phyloP scores from a whole-genome alignment of 2,888 invertebrate genomes.

The Ophion ellenae region DNA sequence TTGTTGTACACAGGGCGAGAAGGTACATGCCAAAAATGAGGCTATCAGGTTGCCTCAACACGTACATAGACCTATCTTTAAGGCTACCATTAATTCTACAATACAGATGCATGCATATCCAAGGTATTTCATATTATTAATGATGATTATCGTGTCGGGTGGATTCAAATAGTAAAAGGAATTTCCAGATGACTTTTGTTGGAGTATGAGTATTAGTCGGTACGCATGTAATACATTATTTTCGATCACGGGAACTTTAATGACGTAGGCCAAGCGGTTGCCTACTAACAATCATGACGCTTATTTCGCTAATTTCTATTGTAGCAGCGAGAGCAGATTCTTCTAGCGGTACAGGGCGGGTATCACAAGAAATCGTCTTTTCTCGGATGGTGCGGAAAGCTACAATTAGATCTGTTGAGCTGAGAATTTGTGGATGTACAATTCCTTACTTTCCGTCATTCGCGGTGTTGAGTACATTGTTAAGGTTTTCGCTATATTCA shows the following conservation, averaged over 20 bases:
- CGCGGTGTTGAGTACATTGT: not conserved
- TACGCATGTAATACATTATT: conserved; percentile 10
- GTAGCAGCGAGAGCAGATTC: conserved; percentile 10
- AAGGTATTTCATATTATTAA: conserved; percentile 6
- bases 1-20: conserved; percentile 14
- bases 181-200: not conserved
- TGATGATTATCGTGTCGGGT: not conserved
- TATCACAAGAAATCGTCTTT: too few species aligned
- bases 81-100: not conserved
- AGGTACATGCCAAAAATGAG: not conserved
- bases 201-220: conserved; percentile 19
- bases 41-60: not conserved
- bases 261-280: conserved; percentile 26
- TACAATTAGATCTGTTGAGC: too few species aligned
- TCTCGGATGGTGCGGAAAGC: too few species aligned
- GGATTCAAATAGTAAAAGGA: not conserved
- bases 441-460: not conserved
- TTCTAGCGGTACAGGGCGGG: conserved; percentile 9
- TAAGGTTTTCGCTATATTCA: conserved; percentile 15
- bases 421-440: not conserved
- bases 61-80: not conserved
- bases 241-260: conserved; percentile 24
- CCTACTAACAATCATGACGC: conserved; percentile 17
- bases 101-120: conserved; percentile 12
- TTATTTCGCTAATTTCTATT: conserved; percentile 12